These are phyloP conservation scores for Taenaris catops DNA, from an alignment of 2,888 invertebrate genomes.

Conservation along the genomic window DNA sequence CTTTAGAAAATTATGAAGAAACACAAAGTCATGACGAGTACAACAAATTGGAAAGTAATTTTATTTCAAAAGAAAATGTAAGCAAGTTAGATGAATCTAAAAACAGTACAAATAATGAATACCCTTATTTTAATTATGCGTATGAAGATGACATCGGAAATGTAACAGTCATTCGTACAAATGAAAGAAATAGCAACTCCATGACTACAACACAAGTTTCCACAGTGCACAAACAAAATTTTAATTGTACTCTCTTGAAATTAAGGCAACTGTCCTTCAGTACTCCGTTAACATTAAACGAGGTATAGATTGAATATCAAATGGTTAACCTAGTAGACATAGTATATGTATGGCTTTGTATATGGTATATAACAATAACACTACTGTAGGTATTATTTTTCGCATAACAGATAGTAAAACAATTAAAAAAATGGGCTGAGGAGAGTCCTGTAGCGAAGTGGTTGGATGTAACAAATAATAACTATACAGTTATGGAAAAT, in stretches of 20 bases:
- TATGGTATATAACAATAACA: neutral
- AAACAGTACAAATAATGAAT: constrained; percentile 19
- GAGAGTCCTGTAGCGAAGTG: constrained; percentile 58
- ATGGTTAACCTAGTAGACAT: too few relatives aligned
- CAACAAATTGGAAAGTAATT: neutral
- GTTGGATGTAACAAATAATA: constrained; percentile 59
- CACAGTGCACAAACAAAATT: constrained; percentile 22
- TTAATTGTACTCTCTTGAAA: constrained; percentile 47
- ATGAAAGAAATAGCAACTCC: neutral
- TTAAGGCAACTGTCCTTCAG: constrained; percentile 49
- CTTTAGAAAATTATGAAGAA: constrained; percentile 7
- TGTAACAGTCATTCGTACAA: constrained; percentile 11
- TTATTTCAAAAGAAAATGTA: constrained; percentile 4
- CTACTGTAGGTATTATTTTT: too few relatives aligned
- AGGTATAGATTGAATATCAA: constrained; percentile 37
- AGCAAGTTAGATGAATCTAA: constrained; percentile 17
- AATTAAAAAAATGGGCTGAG: constrained; percentile 59
- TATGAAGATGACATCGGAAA: constrained; percentile 31
- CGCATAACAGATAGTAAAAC: constrained; percentile 47
- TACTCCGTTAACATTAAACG: constrained; percentile 52
- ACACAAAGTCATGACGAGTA: constrained; percentile 1
- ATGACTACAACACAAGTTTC: constrained; percentile 3
- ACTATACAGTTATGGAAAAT: constrained; percentile 65
- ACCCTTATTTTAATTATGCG: constrained; percentile 12
- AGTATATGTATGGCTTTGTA: too few relatives aligned